Evolutionary conservation across 1,140 invertebrate genomes (phyloP).

Genomic region (Drosophila takahashii): DNA sequence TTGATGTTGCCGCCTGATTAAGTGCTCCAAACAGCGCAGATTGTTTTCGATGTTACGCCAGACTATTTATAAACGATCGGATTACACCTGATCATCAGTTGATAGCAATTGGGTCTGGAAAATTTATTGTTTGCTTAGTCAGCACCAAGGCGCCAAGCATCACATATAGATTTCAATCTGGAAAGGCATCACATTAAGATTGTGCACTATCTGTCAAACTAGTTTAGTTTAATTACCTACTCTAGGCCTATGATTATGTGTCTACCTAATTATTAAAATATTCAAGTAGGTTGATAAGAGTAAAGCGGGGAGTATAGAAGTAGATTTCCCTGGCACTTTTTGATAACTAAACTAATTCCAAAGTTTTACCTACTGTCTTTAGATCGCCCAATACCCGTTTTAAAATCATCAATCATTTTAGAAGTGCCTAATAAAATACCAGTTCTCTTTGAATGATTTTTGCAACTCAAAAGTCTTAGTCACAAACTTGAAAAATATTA

Average conservation of each 20-base stretch:
- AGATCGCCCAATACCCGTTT: not conserved
- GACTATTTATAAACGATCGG: conserved; percentile 47
- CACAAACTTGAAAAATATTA: no score
- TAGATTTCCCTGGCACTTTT: not conserved
- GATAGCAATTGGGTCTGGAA: conserved; percentile 22
- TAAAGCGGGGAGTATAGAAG: not conserved
- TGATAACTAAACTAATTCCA: not conserved
- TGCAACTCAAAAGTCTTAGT: not conserved
- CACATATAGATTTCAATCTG: conserved; percentile 6
- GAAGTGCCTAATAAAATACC: not conserved
- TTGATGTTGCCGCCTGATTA: conserved; percentile 46
- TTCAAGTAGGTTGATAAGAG: not conserved
- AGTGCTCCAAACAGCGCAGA: conserved; percentile 28
- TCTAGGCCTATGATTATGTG: conserved; percentile 2
- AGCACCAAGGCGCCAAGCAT: conserved; percentile 26
- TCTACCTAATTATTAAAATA: not conserved
- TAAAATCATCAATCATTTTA: not conserved
- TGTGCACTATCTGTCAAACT: conserved; percentile 17
- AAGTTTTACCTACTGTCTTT: not conserved
- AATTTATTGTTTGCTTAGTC: conserved; percentile 29
- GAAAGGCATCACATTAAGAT: conserved; percentile 26
- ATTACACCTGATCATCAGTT: conserved; percentile 41
- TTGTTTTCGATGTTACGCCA: conserved; percentile 37
- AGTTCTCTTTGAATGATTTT: no score
- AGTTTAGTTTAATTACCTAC: conserved; percentile 16